Evolutionary conservation across 1,140 invertebrate species (phyloP).

Genomic region (Anastrepha obliqua): DNA sequence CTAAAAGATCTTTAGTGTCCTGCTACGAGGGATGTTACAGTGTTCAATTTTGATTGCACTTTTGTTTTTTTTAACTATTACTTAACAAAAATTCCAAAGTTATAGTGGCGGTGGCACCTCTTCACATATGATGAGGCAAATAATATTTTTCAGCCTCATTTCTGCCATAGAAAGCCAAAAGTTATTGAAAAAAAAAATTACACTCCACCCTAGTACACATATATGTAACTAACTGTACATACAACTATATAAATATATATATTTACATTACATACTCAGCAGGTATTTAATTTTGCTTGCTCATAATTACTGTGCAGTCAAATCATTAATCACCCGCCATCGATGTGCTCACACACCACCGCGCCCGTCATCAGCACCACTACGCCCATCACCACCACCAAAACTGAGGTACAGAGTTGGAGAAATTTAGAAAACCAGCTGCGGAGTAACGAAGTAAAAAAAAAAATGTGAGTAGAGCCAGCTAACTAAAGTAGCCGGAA

Average conservation of each 20-base stretch:
- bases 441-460: neutral
- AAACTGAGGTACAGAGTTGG: neutral
- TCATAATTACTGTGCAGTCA: neutral
- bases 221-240: no score
- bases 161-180: no score
- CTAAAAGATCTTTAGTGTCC: no score
- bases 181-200: no score
- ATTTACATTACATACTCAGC: neutral
- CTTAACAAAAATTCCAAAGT: no score
- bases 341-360: neutral
- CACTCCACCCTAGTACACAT: no score
- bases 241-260: neutral
- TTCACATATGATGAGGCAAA: no score
- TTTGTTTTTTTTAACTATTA: no score
- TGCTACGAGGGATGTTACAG: no score
- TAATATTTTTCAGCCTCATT: no score
- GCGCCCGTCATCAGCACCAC: neutral
- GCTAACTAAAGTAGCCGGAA: neutral
- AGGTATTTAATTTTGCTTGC: neutral
- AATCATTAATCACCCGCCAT: slow-evolving; percentile 32
- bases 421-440: neutral
- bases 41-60: no score
- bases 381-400: neutral
- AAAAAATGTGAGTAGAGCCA: neutral
- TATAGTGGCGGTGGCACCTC: no score